Evolutionary conservation across 2,113 vertebrate species (phyloP).

Genomic region (Guaruba guarouba): DNA sequence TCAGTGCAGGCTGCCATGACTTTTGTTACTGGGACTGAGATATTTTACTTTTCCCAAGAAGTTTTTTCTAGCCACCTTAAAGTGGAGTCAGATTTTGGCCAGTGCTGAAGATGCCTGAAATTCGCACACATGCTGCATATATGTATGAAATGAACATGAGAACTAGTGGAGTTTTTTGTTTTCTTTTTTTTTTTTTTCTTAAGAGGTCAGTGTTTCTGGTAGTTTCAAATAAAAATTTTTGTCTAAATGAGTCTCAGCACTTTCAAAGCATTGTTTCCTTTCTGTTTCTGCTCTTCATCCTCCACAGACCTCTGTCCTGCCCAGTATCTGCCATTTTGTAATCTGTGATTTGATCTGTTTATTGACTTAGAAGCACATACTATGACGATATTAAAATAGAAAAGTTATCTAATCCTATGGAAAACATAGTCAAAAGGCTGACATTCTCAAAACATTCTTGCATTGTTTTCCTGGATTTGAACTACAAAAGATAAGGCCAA

Average conservation of each 20-base stretch:
- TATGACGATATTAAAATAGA: not conserved
- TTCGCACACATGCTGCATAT: not conserved
- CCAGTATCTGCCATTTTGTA: not conserved
- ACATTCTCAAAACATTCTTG: not conserved
- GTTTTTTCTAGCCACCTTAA: not conserved
- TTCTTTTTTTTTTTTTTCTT: not conserved
- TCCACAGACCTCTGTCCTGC: not conserved
- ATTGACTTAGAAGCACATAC: not conserved
- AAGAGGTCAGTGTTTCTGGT: not conserved
- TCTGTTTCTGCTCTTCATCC: not conserved
- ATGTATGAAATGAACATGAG: not conserved
- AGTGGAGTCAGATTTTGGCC: not conserved
- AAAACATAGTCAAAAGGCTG: not conserved
- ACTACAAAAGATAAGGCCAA: not conserved
- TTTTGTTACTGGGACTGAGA: not conserved
- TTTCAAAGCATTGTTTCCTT: not conserved
- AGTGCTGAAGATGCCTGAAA: not conserved
- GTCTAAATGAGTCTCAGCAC: not conserved
- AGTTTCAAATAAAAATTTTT: not conserved
- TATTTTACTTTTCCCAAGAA: not conserved
- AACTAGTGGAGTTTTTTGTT: not conserved
- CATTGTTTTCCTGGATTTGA: not conserved
- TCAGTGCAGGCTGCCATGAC: not conserved
- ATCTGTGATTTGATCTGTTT: not conserved
- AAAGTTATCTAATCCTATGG: not conserved